A percentile compares a stretch with the other conserved stretches of the same genome.
Evolutionary conservation across 2,113 vertebrate genomes (phyloP).

Genomic region (Lynx canadensis): DNA sequence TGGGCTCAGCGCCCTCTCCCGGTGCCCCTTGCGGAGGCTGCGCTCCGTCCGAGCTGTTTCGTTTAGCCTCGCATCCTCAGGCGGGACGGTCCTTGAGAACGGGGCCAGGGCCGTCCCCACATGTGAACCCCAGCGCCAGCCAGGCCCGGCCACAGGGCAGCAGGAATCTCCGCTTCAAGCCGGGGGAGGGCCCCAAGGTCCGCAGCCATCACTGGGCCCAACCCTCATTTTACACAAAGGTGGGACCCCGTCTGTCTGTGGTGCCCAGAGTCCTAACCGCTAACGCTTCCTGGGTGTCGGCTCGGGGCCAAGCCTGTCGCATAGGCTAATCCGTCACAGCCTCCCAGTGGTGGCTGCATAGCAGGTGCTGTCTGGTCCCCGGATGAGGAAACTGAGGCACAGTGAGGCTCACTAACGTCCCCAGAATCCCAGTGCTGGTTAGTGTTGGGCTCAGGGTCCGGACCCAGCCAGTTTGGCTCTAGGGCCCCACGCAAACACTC

Average conservation of each 20-base stretch:
- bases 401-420: not conserved
- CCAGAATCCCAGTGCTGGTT: not conserved
- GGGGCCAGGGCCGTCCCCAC: not conserved
- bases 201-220: not conserved
- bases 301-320: too few species aligned
- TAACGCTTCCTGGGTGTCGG: not conserved
- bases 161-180: not conserved
- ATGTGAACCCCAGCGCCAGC: not conserved
- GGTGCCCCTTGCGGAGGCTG: accelerated
- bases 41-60: not conserved
- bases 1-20: not conserved
- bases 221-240: not conserved
- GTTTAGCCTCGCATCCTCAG: not conserved
- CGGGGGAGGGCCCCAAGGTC: not conserved
- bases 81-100: not conserved
- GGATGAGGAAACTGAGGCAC: not conserved
- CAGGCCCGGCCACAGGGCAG: not conserved
- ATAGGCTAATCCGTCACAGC: too few species aligned
- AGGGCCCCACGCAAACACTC: not conserved
- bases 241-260: not conserved
- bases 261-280: not conserved
- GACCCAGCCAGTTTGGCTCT: too few species aligned
- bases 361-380: not conserved
- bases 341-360: accelerated
- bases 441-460: not conserved